These are phyloP conservation scores for Danio choprae DNA, from an alignment of 2,797 vertebrate species.

Conservation along the genomic window DNA sequence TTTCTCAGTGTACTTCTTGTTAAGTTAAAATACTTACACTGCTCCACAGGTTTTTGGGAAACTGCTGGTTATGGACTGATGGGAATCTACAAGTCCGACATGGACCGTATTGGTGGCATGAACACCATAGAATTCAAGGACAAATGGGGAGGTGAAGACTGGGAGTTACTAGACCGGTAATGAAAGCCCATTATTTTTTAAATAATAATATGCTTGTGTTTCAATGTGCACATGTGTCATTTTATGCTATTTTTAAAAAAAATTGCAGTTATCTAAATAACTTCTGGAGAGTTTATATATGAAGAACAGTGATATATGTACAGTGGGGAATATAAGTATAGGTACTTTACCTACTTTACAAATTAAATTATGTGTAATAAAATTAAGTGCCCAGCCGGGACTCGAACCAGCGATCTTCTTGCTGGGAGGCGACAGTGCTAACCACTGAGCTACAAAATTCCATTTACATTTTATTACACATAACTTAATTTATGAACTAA, in stretches of 20 bases:
- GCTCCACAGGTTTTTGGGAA: constrained; percentile 77
- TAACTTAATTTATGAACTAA: too few species aligned
- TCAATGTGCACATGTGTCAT: background rate
- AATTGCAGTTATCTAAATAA: background rate
- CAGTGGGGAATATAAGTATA: too few species aligned
- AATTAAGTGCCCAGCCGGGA: too few species aligned
- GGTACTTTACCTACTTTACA: too few species aligned
- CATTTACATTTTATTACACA: too few species aligned
- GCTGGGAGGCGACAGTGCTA: too few species aligned
- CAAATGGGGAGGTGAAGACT: constrained; percentile 88
- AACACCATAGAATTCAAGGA: constrained; percentile 84
- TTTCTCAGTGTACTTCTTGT: too few species aligned
- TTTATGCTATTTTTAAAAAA: background rate
- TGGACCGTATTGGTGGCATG: constrained; percentile 84
- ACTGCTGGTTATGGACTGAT: constrained; percentile 85
- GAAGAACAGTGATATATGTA: too few species aligned
- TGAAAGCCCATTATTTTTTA: background rate
- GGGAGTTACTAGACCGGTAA: constrained; percentile 79
- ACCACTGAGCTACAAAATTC: too few species aligned
- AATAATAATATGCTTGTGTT: background rate
- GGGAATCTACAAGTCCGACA: constrained; percentile 87
- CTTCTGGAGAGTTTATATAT: too few species aligned
- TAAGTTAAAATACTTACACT: background rate
- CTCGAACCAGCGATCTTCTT: too few species aligned
- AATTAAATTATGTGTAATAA: too few species aligned